Percentiles rank a stretch among this genome's conserved stretches.
These are phyloP conservation scores for Flexamia atlantica DNA, from an alignment of 2,888 invertebrate species.

Conservation along the genomic window DNA sequence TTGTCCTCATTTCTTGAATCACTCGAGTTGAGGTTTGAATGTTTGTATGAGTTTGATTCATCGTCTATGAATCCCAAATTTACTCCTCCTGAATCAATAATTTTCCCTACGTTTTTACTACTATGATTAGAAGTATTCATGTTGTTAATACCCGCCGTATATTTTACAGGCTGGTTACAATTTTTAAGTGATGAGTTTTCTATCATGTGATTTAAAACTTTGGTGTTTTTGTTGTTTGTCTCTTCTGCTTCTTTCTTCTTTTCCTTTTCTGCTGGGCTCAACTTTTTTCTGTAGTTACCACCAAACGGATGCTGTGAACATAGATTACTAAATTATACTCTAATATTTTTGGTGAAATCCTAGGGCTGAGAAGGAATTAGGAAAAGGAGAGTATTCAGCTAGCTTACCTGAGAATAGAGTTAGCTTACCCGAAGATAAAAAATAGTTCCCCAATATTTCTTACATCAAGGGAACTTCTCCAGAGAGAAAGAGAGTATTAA, in stretches of 20 bases:
- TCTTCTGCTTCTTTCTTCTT: slow-evolving; percentile 61
- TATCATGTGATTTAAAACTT: slow-evolving; percentile 58
- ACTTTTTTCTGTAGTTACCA: slow-evolving; percentile 20
- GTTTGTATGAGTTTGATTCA: slow-evolving; percentile 47
- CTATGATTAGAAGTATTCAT: slow-evolving; percentile 53
- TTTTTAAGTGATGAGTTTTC: slow-evolving; percentile 59
- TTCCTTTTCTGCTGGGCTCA: slow-evolving; percentile 42
- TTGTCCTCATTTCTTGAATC: slow-evolving; percentile 59
- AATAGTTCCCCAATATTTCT: too few species aligned
- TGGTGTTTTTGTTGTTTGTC: slow-evolving; percentile 23
- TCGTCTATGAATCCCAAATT: slow-evolving; percentile 61
- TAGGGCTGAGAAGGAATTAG: too few species aligned
- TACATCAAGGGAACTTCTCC: too few species aligned
- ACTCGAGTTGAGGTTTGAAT: slow-evolving; percentile 49
- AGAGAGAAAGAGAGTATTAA: too few species aligned
- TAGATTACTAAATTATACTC: too few species aligned
- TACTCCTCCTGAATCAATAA: slow-evolving; percentile 55
- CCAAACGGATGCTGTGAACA: slow-evolving; percentile 51
- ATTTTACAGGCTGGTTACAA: slow-evolving; percentile 51
- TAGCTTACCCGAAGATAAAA: too few species aligned
- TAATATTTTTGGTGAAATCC: too few species aligned
- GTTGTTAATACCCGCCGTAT: slow-evolving; percentile 47
- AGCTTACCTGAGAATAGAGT: too few species aligned
- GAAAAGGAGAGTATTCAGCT: too few species aligned
- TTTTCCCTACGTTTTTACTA: slow-evolving; percentile 41